A percentile compares a stretch with the other conserved stretches of the same genome.
phyloP scores from a whole-genome alignment of 2,888 invertebrate genomes.

The Pandemis cinnamomeana region DNA sequence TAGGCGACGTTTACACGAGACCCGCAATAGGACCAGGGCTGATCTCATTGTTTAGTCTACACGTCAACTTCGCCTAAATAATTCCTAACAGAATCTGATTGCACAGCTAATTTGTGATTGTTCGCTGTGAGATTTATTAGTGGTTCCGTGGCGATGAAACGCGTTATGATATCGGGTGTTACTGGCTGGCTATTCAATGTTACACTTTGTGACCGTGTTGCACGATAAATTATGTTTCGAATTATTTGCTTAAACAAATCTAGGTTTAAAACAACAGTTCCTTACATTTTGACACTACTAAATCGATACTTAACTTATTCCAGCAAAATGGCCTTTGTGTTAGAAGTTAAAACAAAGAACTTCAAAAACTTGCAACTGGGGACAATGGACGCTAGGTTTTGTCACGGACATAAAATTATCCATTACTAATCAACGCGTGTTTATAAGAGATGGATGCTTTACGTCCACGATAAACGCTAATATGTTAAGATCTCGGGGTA shows the following conservation, averaged over 20 bases:
- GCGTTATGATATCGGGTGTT: constrained; percentile 5
- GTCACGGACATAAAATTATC: background rate
- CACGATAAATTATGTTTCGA: too few relatives aligned
- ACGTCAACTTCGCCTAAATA: constrained; percentile 62
- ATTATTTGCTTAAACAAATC: too few relatives aligned
- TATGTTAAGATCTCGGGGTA: too few relatives aligned
- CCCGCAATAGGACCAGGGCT: constrained; percentile 57
- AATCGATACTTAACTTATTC: too few relatives aligned
- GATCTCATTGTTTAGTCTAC: constrained; percentile 84
- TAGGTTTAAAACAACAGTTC: too few relatives aligned
- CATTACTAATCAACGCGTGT: too few relatives aligned
- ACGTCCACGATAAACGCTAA: too few relatives aligned
- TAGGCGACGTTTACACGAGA: constrained; percentile 55
- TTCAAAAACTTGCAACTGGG: background rate
- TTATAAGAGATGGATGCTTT: too few relatives aligned
- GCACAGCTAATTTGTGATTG: constrained; percentile 49
- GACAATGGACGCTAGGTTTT: background rate
- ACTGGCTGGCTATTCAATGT: background rate
- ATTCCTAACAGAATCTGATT: constrained; percentile 63
- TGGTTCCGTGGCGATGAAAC: constrained; percentile 26
- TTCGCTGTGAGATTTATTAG: constrained; percentile 53
- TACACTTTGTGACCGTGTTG: too few relatives aligned
- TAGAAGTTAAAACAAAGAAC: background rate
- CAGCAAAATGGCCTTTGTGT: too few relatives aligned
- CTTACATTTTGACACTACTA: too few relatives aligned